Percentiles rank a stretch among this genome's conserved stretches.
These are phyloP conservation scores for Caenorhabditis doughertyi DNA, from an alignment of 2,888 invertebrate genomes.

Conservation along the genomic window DNA sequence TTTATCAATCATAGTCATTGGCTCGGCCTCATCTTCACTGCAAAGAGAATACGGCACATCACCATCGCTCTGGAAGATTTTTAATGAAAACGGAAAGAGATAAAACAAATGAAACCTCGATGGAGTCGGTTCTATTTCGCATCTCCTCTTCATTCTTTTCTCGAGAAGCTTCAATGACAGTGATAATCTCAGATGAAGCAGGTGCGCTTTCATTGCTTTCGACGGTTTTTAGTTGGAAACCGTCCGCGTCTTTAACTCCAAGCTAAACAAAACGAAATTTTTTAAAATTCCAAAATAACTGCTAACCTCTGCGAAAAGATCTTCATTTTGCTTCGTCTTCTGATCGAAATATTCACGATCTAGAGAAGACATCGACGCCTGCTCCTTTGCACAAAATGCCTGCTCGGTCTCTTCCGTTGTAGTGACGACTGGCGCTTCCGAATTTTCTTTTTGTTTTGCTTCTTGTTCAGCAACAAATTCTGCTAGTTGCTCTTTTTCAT, in stretches of 20 bases:
- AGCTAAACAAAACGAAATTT: slow-evolving; percentile 30
- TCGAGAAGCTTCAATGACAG: slow-evolving; percentile 39
- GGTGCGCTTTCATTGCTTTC: slow-evolving; percentile 30
- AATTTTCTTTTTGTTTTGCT: slow-evolving; percentile 17
- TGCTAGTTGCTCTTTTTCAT: slow-evolving; percentile 50
- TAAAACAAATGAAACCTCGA: slow-evolving; percentile 21
- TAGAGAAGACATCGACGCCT: slow-evolving; percentile 57
- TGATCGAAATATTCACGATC: slow-evolving; percentile 59
- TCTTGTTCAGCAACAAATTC: slow-evolving; percentile 57
- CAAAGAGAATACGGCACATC: slow-evolving; percentile 63
- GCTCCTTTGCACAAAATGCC: slow-evolving; percentile 56
- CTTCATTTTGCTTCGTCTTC: slow-evolving; percentile 41
- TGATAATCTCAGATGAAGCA: slow-evolving; percentile 24
- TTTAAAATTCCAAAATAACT: neutral
- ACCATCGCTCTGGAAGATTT: slow-evolving; percentile 52
- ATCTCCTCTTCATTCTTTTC: neutral
- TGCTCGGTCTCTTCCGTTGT: slow-evolving; percentile 34
- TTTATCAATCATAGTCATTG: slow-evolving; percentile 63
- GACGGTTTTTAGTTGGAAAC: slow-evolving; percentile 45
- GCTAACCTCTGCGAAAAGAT: slow-evolving; percentile 54
- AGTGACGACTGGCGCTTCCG: neutral
- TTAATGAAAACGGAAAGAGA: neutral
- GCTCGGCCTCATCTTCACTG: slow-evolving; percentile 64
- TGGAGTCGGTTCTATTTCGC: slow-evolving; percentile 22
- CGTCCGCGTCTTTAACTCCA: slow-evolving; percentile 53